phyloP scores from a whole-genome alignment of 1,140 invertebrate species.

The Solenopsis fugax region DNA sequence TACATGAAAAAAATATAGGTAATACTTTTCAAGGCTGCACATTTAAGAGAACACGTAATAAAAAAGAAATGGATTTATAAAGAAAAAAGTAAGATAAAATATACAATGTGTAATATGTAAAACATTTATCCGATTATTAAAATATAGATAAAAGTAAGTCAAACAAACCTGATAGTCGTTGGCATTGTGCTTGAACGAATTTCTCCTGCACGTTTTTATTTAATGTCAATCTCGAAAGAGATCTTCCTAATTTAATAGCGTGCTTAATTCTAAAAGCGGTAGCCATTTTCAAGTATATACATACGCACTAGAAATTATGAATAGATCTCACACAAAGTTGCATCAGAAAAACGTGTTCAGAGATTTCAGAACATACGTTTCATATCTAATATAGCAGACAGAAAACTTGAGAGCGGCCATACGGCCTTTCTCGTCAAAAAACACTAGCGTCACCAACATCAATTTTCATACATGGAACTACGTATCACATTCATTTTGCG shows the following conservation, averaged over 20 bases:
- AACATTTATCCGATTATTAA: neutral
- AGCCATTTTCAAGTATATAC: slow-evolving; percentile 68
- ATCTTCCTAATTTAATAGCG: slow-evolving; percentile 75
- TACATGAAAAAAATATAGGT: no score
- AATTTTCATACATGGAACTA: no score
- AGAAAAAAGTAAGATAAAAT: neutral
- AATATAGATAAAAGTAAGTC: neutral
- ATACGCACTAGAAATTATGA: neutral
- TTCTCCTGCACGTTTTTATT: slow-evolving; percentile 66
- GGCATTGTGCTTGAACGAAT: slow-evolving; percentile 62
- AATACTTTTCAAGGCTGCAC: no score
- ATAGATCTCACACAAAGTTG: neutral
- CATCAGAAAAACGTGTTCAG: no score
- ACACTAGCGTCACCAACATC: no score
- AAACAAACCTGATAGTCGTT: slow-evolving; percentile 69
- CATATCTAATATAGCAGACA: no score
- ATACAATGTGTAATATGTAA: neutral
- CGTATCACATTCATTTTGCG: no score
- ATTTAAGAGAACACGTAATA: no score
- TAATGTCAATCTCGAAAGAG: slow-evolving; percentile 65
- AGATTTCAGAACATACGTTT: no score
- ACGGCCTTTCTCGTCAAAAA: no score
- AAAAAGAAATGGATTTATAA: neutral
- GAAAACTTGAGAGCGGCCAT: no score
- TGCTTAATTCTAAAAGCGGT: slow-evolving; percentile 66